phyloP scores from a whole-genome alignment of 2,797 vertebrate genomes.

The Syndactyla subalaris region DNA sequence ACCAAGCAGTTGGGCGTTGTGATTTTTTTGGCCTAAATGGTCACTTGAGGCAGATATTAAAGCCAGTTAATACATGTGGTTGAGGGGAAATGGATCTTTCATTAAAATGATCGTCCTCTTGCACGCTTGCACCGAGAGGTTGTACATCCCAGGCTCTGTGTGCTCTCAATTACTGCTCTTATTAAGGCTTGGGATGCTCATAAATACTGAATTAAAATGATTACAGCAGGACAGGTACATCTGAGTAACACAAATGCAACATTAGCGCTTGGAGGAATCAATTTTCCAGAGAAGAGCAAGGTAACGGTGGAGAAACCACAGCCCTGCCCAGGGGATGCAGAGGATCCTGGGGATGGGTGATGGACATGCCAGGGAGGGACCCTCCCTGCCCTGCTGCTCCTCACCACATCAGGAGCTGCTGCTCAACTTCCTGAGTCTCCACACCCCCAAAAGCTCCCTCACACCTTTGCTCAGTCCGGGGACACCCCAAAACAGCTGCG shows the following conservation, averaged over 20 bases:
- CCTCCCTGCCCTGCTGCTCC: neutral
- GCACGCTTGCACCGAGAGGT: neutral
- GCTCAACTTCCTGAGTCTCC: neutral
- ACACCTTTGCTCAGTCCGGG: rapidly evolving
- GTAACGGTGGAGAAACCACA: rapidly evolving
- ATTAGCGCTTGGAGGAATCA: rapidly evolving
- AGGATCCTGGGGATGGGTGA: neutral
- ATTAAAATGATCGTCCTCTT: neutral
- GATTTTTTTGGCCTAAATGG: neutral
- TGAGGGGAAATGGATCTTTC: neutral
- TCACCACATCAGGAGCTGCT: rapidly evolving
- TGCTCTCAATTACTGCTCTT: constrained; percentile 22
- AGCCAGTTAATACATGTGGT: neutral
- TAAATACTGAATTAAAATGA: neutral
- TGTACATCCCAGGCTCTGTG: neutral
- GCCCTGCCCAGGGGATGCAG: rapidly evolving
- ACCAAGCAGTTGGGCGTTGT: neutral
- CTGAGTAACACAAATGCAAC: neutral
- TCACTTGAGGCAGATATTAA: constrained; percentile 1
- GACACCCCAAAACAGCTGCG: neutral
- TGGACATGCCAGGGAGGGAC: neutral
- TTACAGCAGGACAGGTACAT: neutral
- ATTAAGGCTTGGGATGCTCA: neutral
- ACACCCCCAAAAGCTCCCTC: neutral
- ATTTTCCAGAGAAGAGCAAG: neutral